Conservation (phyloP, 2,113 vertebrate genomes). For the Chaetops frenatus region DNA sequence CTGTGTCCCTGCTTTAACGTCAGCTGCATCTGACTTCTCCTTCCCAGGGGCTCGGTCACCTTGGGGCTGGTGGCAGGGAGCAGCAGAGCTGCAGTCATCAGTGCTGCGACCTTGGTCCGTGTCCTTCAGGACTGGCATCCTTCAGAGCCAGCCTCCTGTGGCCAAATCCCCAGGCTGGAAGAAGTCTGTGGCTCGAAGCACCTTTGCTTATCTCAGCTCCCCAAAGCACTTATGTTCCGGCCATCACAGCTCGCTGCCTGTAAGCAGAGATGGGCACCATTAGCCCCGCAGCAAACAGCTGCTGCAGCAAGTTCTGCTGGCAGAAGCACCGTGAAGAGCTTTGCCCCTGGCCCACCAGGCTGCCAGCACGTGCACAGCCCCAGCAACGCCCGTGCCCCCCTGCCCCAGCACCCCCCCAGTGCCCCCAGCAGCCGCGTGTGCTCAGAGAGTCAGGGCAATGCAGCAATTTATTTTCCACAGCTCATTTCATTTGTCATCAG, state of each 20-base stretch:
- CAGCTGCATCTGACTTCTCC: neutral
- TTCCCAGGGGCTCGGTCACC: neutral
- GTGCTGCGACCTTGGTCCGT: neutral
- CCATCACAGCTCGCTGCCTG: neutral
- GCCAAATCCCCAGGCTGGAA: neutral
- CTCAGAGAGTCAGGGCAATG: neutral
- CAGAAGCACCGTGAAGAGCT: neutral
- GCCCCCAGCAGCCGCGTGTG: neutral
- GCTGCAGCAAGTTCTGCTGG: neutral
- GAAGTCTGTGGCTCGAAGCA: neutral
- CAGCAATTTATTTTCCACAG: neutral
- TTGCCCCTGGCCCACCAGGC: neutral
- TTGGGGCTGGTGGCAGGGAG: neutral
- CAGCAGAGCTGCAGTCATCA: neutral
- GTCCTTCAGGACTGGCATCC: neutral
- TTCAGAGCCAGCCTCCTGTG: neutral
- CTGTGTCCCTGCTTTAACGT: neutral
- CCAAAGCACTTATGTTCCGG: accelerated
- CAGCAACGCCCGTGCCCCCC: accelerated
- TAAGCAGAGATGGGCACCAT: neutral
- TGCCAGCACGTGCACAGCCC: neutral
- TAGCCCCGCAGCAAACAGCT: neutral
- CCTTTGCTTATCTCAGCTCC: slow-evolving; percentile 46
- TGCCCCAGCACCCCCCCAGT: neutral
- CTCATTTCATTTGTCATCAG: neutral